phyloP scores from a whole-genome alignment of 2,113 vertebrate species.

The Erinaceus europaeus region DNA sequence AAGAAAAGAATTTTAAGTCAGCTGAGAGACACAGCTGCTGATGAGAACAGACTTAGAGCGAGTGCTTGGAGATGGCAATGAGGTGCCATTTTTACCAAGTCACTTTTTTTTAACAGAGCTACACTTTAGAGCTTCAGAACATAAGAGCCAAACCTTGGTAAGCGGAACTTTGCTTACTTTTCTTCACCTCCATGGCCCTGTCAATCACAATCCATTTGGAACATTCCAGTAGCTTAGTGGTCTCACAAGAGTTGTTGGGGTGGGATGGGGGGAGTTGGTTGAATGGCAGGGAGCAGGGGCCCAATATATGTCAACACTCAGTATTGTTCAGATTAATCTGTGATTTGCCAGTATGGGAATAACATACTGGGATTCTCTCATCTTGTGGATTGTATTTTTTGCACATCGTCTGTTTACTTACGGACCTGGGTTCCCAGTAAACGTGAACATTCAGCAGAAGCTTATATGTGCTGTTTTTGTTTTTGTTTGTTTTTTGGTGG shows the following conservation, averaged over 20 bases:
- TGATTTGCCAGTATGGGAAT: slow-evolving; percentile 8
- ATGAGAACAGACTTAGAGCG: neutral
- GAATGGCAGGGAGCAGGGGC: neutral
- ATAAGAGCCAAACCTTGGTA: slow-evolving; percentile 45
- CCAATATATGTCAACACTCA: neutral
- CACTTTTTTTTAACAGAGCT: slow-evolving; percentile 66
- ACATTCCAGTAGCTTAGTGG: neutral
- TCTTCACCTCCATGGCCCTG: slow-evolving; percentile 25
- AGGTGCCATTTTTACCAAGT: slow-evolving; percentile 57
- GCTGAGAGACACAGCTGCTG: neutral
- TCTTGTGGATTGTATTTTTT: neutral
- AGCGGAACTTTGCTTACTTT: slow-evolving; percentile 56
- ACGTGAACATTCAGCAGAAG: neutral
- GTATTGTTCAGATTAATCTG: neutral
- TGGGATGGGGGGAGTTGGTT: neutral
- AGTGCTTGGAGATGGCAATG: neutral
- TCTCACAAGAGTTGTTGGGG: neutral
- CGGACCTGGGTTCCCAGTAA: neutral
- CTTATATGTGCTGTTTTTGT: neutral
- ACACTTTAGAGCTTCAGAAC: slow-evolving; percentile 71
- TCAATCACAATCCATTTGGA: neutral
- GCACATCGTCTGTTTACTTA: neutral
- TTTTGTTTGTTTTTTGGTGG: no score
- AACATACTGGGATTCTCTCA: neutral
- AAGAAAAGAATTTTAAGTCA: neutral